Evolutionary conservation across 2,113 vertebrate species (phyloP), one percentile per base, ranked within the genome.

Genomic region (Neogale vison): DNA sequence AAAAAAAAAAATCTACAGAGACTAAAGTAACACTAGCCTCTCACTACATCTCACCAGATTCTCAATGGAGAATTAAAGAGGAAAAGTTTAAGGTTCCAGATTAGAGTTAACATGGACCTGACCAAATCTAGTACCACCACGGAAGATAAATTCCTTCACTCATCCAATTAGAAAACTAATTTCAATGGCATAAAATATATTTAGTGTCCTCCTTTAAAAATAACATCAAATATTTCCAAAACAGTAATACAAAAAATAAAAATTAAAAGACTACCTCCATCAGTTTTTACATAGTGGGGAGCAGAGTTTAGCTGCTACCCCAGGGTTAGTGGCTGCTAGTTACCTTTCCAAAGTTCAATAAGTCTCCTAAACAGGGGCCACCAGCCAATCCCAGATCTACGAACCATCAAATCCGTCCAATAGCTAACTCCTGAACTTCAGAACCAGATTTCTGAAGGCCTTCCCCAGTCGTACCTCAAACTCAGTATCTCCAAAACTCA

Each of bases 111-210:
- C 67, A 94, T 34, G 47, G 88, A 74, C 69, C 83, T 87, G 87
- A 13, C 23, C n/a, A 81, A 79, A 92, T 85, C 34, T 67, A 92
- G 42, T 36, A 79, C 29, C 23, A 4, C 34, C 42, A 67, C 57
- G 47, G 55, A 93, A 90, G 93, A 67, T 4, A 94, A 96, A 77
- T 95, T 86, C 17, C 39, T 71, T 71, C n/a, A 63, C 6, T 93
- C 24, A 77, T 59, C 88, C 47, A 95, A 91, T 36, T 77, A 86
- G 63, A 96, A 95, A 95, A 81, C 79, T 69, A 95, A 96, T 29
- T 93, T 80, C 74, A 57, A 88, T 29, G 45, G 42, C n/a, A 77
- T 72, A 29, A 39, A 84, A 84, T 94, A 26, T 45, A 79, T 87
- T 93, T 80, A 80, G 80, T 84, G 88, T 95, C 50, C 72, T 76